Base-by-base conservation (phyloP, 2,888 invertebrate species). In the Aelia acuminata region DNA sequence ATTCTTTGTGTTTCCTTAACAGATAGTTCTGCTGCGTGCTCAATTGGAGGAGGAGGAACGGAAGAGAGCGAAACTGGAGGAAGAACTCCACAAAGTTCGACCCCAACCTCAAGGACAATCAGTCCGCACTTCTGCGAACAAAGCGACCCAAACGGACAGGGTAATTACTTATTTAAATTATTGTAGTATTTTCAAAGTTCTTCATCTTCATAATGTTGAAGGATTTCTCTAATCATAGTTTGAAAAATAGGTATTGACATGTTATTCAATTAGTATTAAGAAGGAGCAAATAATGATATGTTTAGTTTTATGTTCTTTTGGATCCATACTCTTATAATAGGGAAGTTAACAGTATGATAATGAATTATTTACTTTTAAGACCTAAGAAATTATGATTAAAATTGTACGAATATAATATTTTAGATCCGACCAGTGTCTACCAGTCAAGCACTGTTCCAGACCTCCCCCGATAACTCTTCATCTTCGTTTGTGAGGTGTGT, bases 41-140 rank as follows among this genome's bases (percentile, higher is more conserved):
- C 97, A 97, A 94, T 93, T 97, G 91, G 97, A 97, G 92, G 97
- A 98, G 92, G 96, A 96, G 91, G 97, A 97, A 92, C 94, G 96
- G 90, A 95, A 96, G 91, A 96, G 97, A 92, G 95, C 95, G 91
- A 94, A 95, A 92, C 94, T 97, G 92, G 96, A 97, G 93, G 95
- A 95, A 91, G 95, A 96, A 92, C 95, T 96, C 94, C 57, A 26
- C 63, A 87, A 70, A 53, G 57, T 57, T 43, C 87, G 87, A 11
- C 70, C 87, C 26, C 87, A 43, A 63, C 93, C 94, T 91, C 94
- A 94, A 92, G 93, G 93, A 84, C 88, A 39, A 85, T 87, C 31
- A 88, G 84, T 15, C 85, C 88, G 26, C 87, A 89, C 35, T 53
- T 70, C 26, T 31, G 95, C 95, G 92, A 96, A 96, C 92, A 96